These are phyloP conservation scores for Fragum fragum DNA, from an alignment of 2,888 invertebrate genomes.

Conservation along the genomic window DNA sequence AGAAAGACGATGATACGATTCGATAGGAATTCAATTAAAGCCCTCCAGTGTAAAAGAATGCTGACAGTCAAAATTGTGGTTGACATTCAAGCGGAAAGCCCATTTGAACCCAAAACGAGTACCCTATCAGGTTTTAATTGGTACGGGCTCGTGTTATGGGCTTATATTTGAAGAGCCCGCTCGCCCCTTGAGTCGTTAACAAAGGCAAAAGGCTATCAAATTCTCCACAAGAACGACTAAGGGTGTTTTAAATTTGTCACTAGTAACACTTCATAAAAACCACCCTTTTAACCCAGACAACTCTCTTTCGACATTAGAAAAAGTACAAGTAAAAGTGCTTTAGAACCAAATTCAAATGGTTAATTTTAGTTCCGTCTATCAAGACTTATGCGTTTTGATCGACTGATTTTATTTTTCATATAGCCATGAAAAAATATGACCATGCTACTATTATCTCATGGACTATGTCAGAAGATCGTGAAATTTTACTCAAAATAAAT, in stretches of 20 bases:
- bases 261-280: conserved; percentile 50
- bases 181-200: conserved; percentile 23
- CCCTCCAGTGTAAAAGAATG: conserved; percentile 16
- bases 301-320: neutral
- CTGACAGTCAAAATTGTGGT: conserved; percentile 24
- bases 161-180: conserved; percentile 29
- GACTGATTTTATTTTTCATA: too few relatives aligned
- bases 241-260: conserved; percentile 43
- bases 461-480: too few relatives aligned
- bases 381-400: too few relatives aligned
- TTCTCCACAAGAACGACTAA: conserved; percentile 44
- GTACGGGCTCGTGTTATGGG: conserved; percentile 56
- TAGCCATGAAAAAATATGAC: too few relatives aligned
- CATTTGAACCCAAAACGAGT: conserved; percentile 26
- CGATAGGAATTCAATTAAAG: conserved; percentile 29
- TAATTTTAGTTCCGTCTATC: too few relatives aligned
- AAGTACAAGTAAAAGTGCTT: neutral
- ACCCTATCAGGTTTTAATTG: conserved; percentile 52
- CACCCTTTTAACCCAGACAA: neutral
- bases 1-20: conserved; percentile 9
- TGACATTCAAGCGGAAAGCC: conserved; percentile 26
- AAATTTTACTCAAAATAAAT: too few relatives aligned
- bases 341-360: too few relatives aligned
- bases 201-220: conserved; percentile 61
- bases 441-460: too few relatives aligned